Evolutionary conservation across 2,797 vertebrate genomes (phyloP), one percentile per base, ranked within the genome.

Genomic region (Steatocranus sp.): DNA sequence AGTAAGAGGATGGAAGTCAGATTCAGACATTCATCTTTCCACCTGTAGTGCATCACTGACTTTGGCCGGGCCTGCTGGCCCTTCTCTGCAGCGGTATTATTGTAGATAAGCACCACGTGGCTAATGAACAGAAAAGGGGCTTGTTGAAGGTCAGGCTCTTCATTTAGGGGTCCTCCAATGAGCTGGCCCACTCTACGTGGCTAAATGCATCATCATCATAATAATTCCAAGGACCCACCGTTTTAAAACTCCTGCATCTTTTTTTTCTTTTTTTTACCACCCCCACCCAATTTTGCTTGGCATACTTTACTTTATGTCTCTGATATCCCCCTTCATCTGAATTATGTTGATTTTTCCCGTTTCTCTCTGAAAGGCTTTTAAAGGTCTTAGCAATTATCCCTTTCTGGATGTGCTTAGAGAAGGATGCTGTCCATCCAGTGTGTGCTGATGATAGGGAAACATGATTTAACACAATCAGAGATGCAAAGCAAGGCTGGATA

Each of bases 131-230:
- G 94, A 94, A 88, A 90, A 93, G 94, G 91, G 93, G 92, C 93
- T 92, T 90, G 89, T 93, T 95, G 96, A 96, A 96, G 96, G 96
- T 96, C 95, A 96, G 87, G 92, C 91, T 95, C 96, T 96, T 96
- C 94, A 96, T 96, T 96, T 95, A 95, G 92, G 89, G 93, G 88
- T 90, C 90, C 93, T 95, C 94, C 93, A 92, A 93, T 90, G 89
- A 94, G 93, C 87, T 81, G 91, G 91, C 93, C 93, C 90, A 93
- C 92, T 95, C 92, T 95, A 92, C 92, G 93, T 92, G 93, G 92
- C 91, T 94, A 95, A 95, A 93, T 86, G 85, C 94, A 95, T 95
- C 94, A 91, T 95, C 94, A 91, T 92, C 93, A 95, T 94, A 89
- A 94, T 94, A 90, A 90, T 90, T 80, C 90, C 90, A 92, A 94